Evolutionary conservation across 2,113 vertebrate genomes (phyloP).

Genomic region (Macaca nemestrina): DNA sequence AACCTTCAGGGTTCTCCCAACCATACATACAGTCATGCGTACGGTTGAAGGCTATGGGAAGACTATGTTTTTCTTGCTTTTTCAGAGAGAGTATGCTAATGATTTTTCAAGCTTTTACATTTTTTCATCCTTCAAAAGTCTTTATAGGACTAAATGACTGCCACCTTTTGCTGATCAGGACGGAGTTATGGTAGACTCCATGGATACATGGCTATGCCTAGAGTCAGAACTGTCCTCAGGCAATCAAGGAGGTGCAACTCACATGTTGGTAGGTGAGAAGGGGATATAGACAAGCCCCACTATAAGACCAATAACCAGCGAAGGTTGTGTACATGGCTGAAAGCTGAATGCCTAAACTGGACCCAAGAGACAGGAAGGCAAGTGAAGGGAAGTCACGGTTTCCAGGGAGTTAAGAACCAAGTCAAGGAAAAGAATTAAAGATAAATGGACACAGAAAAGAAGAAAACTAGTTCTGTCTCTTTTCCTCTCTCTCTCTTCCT

Average conservation of each 20-base stretch:
- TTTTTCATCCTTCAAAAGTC: neutral
- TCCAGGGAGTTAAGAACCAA: neutral
- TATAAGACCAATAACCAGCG: neutral
- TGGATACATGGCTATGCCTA: neutral
- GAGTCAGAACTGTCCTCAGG: neutral
- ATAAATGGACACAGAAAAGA: neutral
- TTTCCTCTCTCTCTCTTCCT: too few species aligned
- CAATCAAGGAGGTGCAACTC: neutral
- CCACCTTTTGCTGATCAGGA: neutral
- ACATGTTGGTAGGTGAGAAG: neutral
- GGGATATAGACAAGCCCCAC: neutral
- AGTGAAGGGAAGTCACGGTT: neutral
- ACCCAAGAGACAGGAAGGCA: neutral
- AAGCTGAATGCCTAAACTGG: neutral
- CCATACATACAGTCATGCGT: neutral
- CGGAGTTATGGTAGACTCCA: neutral
- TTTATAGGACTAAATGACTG: neutral
- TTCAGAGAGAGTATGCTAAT: constrained; percentile 15
- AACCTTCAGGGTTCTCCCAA: neutral
- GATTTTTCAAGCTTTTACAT: constrained; percentile 6
- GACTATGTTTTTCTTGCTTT: neutral
- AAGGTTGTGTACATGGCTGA: neutral
- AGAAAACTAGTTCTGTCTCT: neutral
- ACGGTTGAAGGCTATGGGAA: neutral
- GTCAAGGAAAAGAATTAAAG: neutral